These are phyloP conservation scores for Ctenosaura bakeri DNA, from an alignment of 2,797 vertebrate genomes.

Conservation along the genomic window DNA sequence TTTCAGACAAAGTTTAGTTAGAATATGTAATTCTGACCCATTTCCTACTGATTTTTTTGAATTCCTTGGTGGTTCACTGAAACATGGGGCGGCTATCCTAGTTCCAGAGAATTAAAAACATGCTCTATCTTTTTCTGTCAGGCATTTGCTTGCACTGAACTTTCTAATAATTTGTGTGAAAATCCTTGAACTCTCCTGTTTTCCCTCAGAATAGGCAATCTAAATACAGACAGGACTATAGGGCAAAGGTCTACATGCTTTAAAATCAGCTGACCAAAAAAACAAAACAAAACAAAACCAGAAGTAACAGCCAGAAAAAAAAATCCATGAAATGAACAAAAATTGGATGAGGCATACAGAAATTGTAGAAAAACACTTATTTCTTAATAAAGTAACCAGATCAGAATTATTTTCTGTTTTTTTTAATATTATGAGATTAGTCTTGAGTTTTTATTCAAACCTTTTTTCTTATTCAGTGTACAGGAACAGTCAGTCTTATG, in stretches of 20 bases:
- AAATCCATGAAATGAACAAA: conserved; percentile 59
- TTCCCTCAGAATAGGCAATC: conserved; percentile 40
- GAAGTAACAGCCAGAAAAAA: conserved; percentile 61
- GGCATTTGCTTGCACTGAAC: conserved; percentile 57
- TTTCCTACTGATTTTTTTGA: conserved; percentile 42
- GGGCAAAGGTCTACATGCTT: conserved; percentile 43
- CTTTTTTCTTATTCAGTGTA: not conserved
- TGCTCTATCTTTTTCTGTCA: conserved; percentile 45
- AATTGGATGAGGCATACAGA: conserved; percentile 49
- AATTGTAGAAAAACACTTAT: conserved; percentile 45
- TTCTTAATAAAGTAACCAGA: conserved; percentile 34
- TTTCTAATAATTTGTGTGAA: conserved; percentile 59
- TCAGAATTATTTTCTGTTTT: conserved; percentile 54
- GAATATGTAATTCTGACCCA: conserved; percentile 58
- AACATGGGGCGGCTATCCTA: not conserved
- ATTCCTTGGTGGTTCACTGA: conserved; percentile 50
- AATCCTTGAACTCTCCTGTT: conserved; percentile 40
- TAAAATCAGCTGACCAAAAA: conserved; percentile 60
- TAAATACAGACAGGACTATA: conserved; percentile 20
- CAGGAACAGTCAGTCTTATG: not conserved
- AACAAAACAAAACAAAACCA: not conserved
- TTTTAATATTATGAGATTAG: rapidly evolving
- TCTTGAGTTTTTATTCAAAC: conserved; percentile 55
- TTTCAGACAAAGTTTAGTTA: not conserved
- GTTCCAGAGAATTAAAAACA: conserved; percentile 32